Conservation (phyloP, 2,888 invertebrate genomes). For the Ecliptopera silaceata region DNA sequence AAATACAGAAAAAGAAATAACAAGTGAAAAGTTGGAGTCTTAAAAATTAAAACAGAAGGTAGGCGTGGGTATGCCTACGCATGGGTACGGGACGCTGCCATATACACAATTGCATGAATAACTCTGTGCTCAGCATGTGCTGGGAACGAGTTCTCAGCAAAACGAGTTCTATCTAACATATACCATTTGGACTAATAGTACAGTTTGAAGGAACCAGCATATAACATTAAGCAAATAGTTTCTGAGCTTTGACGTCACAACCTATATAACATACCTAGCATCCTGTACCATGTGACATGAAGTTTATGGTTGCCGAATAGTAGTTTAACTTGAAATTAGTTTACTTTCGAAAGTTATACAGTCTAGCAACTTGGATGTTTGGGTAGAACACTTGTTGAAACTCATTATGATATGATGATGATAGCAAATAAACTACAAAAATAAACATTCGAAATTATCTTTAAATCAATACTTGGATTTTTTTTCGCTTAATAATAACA, state of each 20-base stretch:
- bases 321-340: constrained; percentile 16
- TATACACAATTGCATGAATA: no score
- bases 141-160: no score
- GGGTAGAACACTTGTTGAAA: not conserved
- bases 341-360: constrained; percentile 15
- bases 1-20: no score
- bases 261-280: not conserved
- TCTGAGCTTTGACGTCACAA: not conserved
- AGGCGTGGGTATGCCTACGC: no score
- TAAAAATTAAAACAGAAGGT: no score
- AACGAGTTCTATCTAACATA: no score
- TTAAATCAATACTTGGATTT: no score
- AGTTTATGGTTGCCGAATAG: constrained; percentile 5
- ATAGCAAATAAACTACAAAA: not conserved
- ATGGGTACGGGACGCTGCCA: no score
- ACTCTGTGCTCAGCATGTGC: no score
- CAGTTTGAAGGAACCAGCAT: not conserved
- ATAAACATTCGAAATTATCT: not conserved
- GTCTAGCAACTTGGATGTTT: constrained; percentile 7
- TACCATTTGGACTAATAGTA: no score
- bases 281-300: not conserved
- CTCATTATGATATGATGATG: not conserved
- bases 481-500: no score
- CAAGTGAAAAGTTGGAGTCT: no score
- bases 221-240: not conserved